Evolutionary conservation across 2,113 vertebrate species (phyloP), one percentile per base, ranked within the genome.

Genomic region (Heteronetta atricapilla): DNA sequence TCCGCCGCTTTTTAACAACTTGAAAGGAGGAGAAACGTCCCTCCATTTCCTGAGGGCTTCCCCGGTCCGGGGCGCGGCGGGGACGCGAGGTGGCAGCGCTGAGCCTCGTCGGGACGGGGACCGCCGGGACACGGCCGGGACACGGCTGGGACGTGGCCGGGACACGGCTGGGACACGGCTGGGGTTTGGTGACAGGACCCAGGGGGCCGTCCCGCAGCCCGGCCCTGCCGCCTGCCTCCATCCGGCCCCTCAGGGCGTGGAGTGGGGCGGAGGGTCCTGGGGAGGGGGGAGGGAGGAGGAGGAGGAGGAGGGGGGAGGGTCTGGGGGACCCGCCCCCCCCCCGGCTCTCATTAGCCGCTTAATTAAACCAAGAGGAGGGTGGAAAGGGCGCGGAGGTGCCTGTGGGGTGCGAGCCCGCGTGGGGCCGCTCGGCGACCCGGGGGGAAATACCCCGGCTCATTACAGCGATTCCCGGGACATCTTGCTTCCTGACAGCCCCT

Each of bases 11-110:
- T 82, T 96, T 96, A 72, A 48, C 70, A 58, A 23, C 21, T 70
- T 36, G 28, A 83, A 89, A 93, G 42, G 12, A 52, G 68, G 58
- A 8, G 17, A 77, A 86, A 88, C 75, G 86, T 70, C 55, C 8
- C 19, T 23, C 19, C 3, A 0, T 68, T 79, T 90, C 83, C 23
- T 17, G 11, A 38, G 15, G 82, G 75, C 48, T 74, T 13, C 4
- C 4, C 1, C 9, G 13, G 58, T 58, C 83, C 84, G 96, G 80
- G 48, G 7, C 28, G 92, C 14, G 64, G 70, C 11, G 36, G 92
- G 29, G 93, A 97, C 99, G 96, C 99, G 98, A 99, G 99, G 98
- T 99, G 99, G 99, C 99, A 98, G 98, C 97, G 98, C 98, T 97
- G 98, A 99, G 99, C 98, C 98, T 98, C 94, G 63, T 16, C 92